Percentiles rank a stretch among this genome's conserved stretches.
Evolutionary conservation across 2,888 invertebrate genomes (phyloP).

Genomic region (Rhamnusium bicolor): DNA sequence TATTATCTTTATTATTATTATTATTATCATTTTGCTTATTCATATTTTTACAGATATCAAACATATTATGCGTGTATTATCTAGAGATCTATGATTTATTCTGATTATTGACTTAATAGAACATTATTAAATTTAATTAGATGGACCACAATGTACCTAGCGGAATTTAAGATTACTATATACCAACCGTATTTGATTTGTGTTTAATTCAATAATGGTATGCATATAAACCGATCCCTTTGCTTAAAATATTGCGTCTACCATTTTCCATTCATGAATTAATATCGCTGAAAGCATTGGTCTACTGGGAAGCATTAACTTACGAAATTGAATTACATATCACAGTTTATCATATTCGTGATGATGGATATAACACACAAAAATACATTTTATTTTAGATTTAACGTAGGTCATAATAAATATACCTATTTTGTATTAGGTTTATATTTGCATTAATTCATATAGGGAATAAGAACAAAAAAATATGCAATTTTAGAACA

Average conservation of each 20-base stretch:
- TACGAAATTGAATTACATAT: constrained; percentile 49
- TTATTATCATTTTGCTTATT: no score
- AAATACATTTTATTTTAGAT: no score
- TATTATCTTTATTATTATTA: no score
- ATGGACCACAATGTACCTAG: constrained; percentile 1
- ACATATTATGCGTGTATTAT: no score
- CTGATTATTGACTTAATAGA: not conserved
- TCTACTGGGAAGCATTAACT: constrained; percentile 48
- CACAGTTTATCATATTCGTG: constrained; percentile 21
- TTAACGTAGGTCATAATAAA: no score
- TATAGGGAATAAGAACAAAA: no score
- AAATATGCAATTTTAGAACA: no score
- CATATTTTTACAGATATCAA: no score
- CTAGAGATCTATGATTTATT: not conserved
- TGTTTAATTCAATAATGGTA: constrained; percentile 48
- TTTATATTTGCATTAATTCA: no score
- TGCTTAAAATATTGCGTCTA: constrained; percentile 47
- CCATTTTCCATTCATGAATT: constrained; percentile 51
- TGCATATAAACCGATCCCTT: constrained; percentile 40
- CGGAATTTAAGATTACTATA: constrained; percentile 11
- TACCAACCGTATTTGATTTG: constrained; percentile 36
- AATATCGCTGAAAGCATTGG: constrained; percentile 54
- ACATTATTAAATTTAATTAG: not conserved
- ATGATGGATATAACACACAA: not conserved
- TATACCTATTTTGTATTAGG: no score